These are phyloP conservation scores for Aegotheles bennettii DNA, from an alignment of 2,113 vertebrate species.

Conservation along the genomic window DNA sequence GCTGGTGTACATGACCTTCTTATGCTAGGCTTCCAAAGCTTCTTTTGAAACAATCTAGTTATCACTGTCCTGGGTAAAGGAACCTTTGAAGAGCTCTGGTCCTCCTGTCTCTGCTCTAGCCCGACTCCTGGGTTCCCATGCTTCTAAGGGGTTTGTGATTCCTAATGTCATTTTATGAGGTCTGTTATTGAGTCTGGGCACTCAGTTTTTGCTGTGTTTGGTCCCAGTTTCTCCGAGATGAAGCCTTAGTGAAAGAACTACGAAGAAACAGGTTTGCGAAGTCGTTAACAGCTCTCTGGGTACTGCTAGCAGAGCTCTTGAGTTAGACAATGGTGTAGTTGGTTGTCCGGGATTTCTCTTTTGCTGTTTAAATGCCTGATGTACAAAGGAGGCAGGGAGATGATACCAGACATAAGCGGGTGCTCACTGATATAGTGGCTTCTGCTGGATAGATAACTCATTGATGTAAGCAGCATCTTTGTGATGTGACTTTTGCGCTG, in stretches of 20 bases:
- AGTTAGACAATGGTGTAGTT: not conserved
- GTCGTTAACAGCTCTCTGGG: not conserved
- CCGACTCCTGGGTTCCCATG: not conserved
- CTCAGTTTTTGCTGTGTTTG: not conserved
- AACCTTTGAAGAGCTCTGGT: not conserved
- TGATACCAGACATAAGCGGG: not conserved
- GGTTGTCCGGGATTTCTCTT: not conserved
- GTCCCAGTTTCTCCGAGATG: not conserved
- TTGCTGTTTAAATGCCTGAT: not conserved
- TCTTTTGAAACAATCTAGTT: not conserved
- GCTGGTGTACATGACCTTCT: not conserved
- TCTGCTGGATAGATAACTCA: not conserved
- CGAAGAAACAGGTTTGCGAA: not conserved
- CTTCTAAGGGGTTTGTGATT: not conserved
- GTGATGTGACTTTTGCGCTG: not conserved
- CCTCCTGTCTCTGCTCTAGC: not conserved
- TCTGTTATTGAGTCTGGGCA: not conserved
- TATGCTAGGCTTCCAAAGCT: not conserved
- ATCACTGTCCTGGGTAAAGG: not conserved
- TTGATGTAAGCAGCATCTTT: not conserved
- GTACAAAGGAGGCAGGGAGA: not conserved
- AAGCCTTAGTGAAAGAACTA: not conserved
- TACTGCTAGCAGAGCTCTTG: not conserved
- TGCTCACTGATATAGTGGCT: not conserved
- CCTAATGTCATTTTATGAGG: not conserved